A percentile compares a stretch with the other conserved stretches of the same genome.
Conservation (phyloP, 1,140 invertebrate species). For the Bombus ignitus region DNA sequence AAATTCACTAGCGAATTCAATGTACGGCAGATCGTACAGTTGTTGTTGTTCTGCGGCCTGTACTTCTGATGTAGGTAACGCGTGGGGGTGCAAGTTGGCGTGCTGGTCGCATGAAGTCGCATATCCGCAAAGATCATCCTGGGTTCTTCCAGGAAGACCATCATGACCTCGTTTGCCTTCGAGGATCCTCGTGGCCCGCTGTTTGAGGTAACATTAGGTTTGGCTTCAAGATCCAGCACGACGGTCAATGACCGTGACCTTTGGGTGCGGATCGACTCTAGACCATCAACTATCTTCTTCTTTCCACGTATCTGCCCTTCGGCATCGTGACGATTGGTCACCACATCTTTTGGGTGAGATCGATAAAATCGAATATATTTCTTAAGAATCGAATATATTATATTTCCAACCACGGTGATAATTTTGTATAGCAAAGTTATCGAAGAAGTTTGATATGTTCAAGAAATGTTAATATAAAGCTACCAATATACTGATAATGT, state of each 20-base stretch:
- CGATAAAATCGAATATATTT: not conserved
- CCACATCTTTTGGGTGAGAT: not conserved
- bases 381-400: not conserved
- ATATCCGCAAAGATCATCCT: constrained; percentile 82
- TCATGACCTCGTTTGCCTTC: constrained; percentile 71
- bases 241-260: constrained; percentile 16
- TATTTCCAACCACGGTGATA: not conserved
- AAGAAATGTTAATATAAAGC: not conserved
- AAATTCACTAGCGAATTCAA: not conserved
- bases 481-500: not conserved
- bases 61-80: constrained; percentile 76
- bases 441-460: not conserved
- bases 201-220: constrained; percentile 72
- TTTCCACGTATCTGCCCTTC: constrained; percentile 5
- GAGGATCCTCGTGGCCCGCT: constrained; percentile 52
- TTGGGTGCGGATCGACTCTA: not conserved
- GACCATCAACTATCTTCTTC: constrained; percentile 20
- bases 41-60: constrained; percentile 80
- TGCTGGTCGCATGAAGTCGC: constrained; percentile 80
- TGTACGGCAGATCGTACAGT: constrained; percentile 74
- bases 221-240: constrained; percentile 66
- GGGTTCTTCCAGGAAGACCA: constrained; percentile 81
- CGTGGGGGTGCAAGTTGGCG: constrained; percentile 77
- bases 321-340: constrained; percentile 16
- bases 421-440: not conserved